Evolutionary conservation across 2,797 vertebrate species (phyloP).

Genomic region (Notoglanidium macrostoma): DNA sequence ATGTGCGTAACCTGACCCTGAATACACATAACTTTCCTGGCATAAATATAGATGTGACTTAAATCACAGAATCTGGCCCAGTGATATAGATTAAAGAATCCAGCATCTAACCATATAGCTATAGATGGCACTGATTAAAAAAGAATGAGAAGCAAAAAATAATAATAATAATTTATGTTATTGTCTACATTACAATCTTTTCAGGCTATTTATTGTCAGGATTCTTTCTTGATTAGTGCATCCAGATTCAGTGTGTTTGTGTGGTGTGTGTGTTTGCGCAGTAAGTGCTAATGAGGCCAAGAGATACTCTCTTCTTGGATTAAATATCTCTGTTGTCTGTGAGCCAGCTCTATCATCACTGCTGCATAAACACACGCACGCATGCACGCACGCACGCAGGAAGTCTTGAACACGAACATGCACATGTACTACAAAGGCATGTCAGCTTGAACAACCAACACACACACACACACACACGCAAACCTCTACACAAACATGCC

Average conservation of each 20-base stretch:
- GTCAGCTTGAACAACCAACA: neutral
- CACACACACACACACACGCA: neutral
- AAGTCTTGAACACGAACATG: neutral
- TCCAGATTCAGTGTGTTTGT: neutral
- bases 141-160: neutral
- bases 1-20: neutral
- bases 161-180: no score
- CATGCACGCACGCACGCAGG: neutral
- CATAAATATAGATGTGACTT: neutral
- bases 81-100: neutral
- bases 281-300: conserved; percentile 27
- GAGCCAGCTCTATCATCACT: conserved; percentile 55
- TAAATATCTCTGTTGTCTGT: conserved; percentile 64
- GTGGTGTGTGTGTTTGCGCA: neutral
- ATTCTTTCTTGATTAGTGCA: neutral
- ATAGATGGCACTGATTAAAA: neutral
- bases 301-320: conserved; percentile 53
- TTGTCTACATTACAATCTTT: neutral
- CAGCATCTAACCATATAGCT: neutral
- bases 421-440: neutral
- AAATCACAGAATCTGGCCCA: neutral
- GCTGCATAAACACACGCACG: conserved; percentile 56
- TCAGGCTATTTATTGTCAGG: neutral
- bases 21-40: neutral
- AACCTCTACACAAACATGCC: neutral